Evolutionary conservation across 2,888 invertebrate species (phyloP).

Genomic region (Eupithecia abbreviata): DNA sequence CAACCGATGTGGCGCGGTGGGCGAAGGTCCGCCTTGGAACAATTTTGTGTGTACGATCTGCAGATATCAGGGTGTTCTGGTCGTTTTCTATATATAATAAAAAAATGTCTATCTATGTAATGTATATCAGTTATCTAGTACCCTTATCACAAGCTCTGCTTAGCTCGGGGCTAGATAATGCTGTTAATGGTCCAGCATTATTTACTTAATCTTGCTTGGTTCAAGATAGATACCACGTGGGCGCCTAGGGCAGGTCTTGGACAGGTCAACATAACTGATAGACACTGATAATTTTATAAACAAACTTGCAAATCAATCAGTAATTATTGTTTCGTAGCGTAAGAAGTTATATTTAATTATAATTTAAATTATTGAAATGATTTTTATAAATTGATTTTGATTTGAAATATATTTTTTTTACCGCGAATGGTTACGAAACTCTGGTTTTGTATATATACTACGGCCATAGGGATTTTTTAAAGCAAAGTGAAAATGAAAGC

Average conservation of each 20-base stretch:
- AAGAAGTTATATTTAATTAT: neutral
- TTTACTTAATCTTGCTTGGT: no score
- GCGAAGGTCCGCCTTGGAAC: no score
- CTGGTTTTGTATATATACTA: neutral
- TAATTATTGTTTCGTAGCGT: neutral
- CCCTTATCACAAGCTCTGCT: no score
- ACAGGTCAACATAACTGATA: conserved; percentile 12
- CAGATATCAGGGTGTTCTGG: no score
- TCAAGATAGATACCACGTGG: neutral
- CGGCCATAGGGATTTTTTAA: neutral
- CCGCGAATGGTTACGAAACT: neutral
- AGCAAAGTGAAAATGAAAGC: neutral
- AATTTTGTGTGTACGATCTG: no score
- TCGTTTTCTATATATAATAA: no score
- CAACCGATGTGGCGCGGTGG: no score
- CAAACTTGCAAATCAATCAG: conserved; percentile 1
- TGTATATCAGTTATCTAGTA: no score
- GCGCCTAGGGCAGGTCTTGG: neutral
- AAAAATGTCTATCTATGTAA: no score
- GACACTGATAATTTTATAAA: neutral
- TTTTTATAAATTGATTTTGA: neutral
- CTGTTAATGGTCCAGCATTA: no score
- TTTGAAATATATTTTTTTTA: neutral
- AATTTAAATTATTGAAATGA: neutral
- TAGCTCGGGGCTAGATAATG: no score